Conservation (phyloP, 2,113 vertebrate genomes). For the Paradisaea rubra region DNA sequence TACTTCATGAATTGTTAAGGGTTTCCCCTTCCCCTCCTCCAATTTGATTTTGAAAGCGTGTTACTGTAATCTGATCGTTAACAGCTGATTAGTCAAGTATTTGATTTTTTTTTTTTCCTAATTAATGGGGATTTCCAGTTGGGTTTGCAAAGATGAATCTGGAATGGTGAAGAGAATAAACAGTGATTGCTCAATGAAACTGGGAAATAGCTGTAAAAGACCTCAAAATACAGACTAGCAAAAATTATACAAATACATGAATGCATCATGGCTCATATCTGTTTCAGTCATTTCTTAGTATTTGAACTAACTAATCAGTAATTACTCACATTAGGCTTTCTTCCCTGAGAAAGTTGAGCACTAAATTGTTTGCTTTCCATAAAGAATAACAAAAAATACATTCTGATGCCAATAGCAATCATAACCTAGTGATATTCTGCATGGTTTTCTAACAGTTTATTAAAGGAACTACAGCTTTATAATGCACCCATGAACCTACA, state of each 20-base stretch:
- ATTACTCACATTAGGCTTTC: neutral
- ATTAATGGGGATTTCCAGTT: constrained; percentile 31
- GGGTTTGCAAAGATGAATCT: neutral
- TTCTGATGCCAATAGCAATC: neutral
- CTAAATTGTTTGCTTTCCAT: neutral
- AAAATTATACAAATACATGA: neutral
- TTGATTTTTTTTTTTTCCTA: neutral
- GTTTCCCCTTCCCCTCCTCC: neutral
- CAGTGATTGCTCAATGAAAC: neutral
- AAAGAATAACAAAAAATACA: neutral
- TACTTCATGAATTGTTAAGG: constrained; percentile 54
- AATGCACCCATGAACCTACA: fast-evolving
- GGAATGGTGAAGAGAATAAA: neutral
- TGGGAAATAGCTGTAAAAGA: neutral
- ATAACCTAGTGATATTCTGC: neutral
- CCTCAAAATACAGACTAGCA: neutral
- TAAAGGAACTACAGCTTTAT: neutral
- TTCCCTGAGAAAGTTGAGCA: neutral
- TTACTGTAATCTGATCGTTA: constrained; percentile 38
- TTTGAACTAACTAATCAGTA: neutral
- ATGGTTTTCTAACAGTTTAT: neutral
- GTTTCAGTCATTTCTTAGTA: neutral
- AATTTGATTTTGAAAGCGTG: constrained; percentile 11
- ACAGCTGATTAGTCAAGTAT: constrained; percentile 27
- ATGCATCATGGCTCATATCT: neutral